Evolutionary conservation across 1,140 invertebrate genomes (phyloP).

Genomic region (Heliconius himera): DNA sequence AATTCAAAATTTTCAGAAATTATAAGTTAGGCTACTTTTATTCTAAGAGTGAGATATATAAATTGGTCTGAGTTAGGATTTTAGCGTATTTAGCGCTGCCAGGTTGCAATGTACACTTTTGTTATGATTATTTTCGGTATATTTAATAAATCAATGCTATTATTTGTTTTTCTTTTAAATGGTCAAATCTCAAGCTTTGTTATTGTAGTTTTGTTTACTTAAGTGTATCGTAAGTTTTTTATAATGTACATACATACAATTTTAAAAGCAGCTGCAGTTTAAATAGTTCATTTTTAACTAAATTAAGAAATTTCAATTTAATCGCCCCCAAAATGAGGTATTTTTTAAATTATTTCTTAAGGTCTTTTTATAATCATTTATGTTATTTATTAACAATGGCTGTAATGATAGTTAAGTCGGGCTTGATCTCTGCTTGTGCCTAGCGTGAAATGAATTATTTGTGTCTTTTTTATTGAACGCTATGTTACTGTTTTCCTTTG

Average conservation of each 20-base stretch:
- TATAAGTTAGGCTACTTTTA: background rate
- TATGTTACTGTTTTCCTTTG: background rate
- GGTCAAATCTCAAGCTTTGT: conserved; percentile 1
- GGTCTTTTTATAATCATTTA: conserved; percentile 8
- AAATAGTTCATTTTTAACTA: background rate
- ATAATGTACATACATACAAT: conserved; percentile 4
- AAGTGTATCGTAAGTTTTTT: background rate
- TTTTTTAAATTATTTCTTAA: conserved; percentile 13
- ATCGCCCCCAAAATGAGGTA: background rate
- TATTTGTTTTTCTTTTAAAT: conserved; percentile 1
- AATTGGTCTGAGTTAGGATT: background rate
- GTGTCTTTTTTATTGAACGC: background rate
- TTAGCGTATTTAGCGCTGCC: background rate
- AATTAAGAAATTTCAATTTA: background rate
- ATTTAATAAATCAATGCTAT: conserved; percentile 11
- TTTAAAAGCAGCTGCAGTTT: conserved; percentile 6
- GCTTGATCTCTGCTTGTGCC: conserved; percentile 12
- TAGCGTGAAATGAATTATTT: background rate
- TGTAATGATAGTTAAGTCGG: conserved; percentile 14
- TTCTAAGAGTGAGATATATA: background rate
- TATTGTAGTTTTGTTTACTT: background rate
- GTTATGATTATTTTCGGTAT: background rate
- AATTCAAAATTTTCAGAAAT: no score
- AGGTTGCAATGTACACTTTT: conserved; percentile 13
- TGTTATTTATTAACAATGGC: conserved; percentile 14